These are phyloP conservation scores for Petrolisthes manimaculis DNA, from an alignment of 2,888 invertebrate species.

Conservation along the genomic window DNA sequence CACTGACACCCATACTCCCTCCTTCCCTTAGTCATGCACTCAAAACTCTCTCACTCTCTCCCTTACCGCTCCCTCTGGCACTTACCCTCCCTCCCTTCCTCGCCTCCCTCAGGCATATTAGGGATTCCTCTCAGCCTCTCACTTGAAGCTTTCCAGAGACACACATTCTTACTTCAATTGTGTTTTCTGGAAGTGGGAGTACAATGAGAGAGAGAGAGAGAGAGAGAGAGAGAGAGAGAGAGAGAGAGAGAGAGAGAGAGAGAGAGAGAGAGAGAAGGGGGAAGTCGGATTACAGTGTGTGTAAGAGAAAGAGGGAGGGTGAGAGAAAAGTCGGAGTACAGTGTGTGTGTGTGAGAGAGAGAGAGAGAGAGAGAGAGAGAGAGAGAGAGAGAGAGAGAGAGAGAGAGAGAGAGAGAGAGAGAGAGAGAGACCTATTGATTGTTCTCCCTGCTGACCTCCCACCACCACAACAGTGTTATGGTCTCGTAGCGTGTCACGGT, in stretches of 20 bases:
- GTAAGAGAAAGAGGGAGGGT: not conserved
- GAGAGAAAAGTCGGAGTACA: not conserved
- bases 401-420: conserved; percentile 22
- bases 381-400: conserved; percentile 13
- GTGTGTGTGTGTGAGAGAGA: not conserved
- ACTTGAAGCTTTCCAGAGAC: too few relatives aligned
- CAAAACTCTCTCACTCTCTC: not conserved
- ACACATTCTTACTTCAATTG: too few relatives aligned
- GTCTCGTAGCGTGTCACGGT: too few relatives aligned
- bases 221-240: not conserved
- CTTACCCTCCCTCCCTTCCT: not conserved
- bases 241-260: not conserved
- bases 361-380: conserved; percentile 15
- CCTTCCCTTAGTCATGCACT: not conserved
- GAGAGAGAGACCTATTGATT: not conserved
- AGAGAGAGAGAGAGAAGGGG: not conserved
- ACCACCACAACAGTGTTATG: too few relatives aligned
- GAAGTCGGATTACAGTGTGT: not conserved
- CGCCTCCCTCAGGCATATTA: not conserved
- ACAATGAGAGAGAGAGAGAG: not conserved
- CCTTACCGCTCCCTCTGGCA: not conserved
- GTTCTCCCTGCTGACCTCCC: too few relatives aligned
- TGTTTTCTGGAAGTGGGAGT: not conserved
- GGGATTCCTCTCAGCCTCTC: not conserved
- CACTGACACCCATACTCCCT: not conserved